Evolutionary conservation across 2,888 invertebrate species (phyloP).

Genomic region (Nemurella pictetii): DNA sequence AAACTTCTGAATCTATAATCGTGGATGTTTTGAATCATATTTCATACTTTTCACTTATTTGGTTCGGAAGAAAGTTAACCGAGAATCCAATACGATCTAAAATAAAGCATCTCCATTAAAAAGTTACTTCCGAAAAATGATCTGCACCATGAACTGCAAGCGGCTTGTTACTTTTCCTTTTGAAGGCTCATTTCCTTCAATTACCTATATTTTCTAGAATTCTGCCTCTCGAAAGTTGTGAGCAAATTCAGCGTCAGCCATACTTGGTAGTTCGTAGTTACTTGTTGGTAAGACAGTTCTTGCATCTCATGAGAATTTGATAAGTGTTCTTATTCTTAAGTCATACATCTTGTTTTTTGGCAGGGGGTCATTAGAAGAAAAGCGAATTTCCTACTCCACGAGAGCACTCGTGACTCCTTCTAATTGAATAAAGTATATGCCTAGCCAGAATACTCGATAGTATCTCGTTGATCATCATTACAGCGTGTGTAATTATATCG

Average conservation of each 20-base stretch:
- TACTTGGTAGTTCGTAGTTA: background rate
- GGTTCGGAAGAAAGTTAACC: background rate
- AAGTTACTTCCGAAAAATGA: background rate
- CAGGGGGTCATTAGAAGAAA: conserved; percentile 29
- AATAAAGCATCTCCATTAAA: background rate
- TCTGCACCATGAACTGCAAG: background rate
- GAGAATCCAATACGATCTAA: background rate
- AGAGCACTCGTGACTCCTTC: conserved; percentile 12
- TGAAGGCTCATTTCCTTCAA: background rate
- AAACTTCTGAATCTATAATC: background rate
- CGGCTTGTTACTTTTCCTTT: background rate
- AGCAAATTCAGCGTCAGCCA: background rate
- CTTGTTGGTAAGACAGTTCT: background rate
- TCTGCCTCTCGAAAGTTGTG: background rate
- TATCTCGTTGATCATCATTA: conserved; percentile 16
- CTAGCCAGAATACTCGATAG: background rate
- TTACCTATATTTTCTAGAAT: background rate
- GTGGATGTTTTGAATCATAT: background rate
- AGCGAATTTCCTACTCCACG: conserved; percentile 1
- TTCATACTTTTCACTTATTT: background rate
- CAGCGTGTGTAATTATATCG: background rate
- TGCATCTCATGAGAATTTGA: background rate
- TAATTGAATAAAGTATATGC: conserved; percentile 6
- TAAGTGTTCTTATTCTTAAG: background rate
- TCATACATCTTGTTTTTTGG: conserved; percentile 10